Conservation (phyloP, 2,888 invertebrate genomes). For the Busseola fusca region DNA sequence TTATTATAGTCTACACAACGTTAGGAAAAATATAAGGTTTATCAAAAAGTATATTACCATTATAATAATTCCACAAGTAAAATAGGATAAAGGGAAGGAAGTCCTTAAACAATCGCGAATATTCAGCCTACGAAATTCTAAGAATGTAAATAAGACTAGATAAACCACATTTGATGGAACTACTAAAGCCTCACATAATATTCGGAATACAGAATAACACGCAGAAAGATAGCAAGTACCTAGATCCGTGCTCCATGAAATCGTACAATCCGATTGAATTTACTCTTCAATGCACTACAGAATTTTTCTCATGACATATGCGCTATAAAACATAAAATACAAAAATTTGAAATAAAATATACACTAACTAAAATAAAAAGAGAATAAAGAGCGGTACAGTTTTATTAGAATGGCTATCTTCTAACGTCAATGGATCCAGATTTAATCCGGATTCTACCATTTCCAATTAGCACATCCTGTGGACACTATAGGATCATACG, state of each 20-base stretch:
- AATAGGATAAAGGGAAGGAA: neutral
- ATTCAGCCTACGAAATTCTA: neutral
- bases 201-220: constrained; percentile 33
- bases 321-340: constrained; percentile 24
- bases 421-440: neutral
- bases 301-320: constrained; percentile 35
- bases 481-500: constrained; percentile 47
- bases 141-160: neutral
- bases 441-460: constrained; percentile 32
- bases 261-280: constrained; percentile 51
- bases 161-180: neutral
- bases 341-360: constrained; percentile 24
- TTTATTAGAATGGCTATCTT: constrained; percentile 9
- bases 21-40: neutral
- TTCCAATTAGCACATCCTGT: constrained; percentile 48
- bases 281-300: constrained; percentile 43
- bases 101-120: neutral
- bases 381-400: neutral
- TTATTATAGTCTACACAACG: too few species aligned
- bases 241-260: constrained; percentile 29
- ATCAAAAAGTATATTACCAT: neutral
- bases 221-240: constrained; percentile 26
- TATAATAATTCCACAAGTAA: neutral
- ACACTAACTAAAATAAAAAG: constrained; percentile 18
- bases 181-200: neutral